Base-by-base conservation (phyloP, 92 coral and sea anemone species). In the Paragorgia papillata region DNA sequence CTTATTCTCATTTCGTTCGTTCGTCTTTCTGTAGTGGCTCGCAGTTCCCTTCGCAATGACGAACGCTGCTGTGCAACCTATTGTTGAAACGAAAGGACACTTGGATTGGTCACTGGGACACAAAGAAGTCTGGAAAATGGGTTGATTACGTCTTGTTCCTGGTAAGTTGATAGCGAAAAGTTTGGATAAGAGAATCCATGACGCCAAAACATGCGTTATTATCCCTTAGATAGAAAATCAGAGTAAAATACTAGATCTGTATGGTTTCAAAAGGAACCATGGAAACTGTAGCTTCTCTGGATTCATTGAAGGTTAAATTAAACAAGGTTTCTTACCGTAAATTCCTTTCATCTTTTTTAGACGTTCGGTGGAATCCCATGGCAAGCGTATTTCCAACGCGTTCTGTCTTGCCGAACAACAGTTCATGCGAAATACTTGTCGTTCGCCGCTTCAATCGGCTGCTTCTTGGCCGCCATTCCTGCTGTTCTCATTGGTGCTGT, bases 351-450 rank as follows among this genome's bases (percentile, higher is more conserved):
- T 14, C 49, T 40, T 25, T 27, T 50, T 27, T 70, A 91, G 97
- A 87, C 82, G 9, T 89, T 87, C 68, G 97, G 97, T 48, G 97
- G 97, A 10, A 69, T 92, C 20, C 97, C 97, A 0, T 92, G 97
- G 97, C 97, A 92, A 68, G 97, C 85, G 10, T 92, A 92, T 64
- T 92, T 92, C 66, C 97, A 92, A 63, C 85, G 97, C 17, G 97
- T 89, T 24, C 37, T 92, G 74, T 89, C 97, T 37, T 89, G 97
- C 51, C 84, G 87, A 73, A 89, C 87, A 30, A 74, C 91, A 0
- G 78, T 43, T 6, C 74, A 71, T 20, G 92, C 97, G 1, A 87
- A 83, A 31, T 79, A 82, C 15, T 48, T 92, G 27, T 92, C 97
- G 9, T 25, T 92, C 7, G 51, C 90, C 44, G 97, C 92, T 21